Conservation (phyloP, 2,888 invertebrate species). For the Imbricaverruca yamaguchii region DNA sequence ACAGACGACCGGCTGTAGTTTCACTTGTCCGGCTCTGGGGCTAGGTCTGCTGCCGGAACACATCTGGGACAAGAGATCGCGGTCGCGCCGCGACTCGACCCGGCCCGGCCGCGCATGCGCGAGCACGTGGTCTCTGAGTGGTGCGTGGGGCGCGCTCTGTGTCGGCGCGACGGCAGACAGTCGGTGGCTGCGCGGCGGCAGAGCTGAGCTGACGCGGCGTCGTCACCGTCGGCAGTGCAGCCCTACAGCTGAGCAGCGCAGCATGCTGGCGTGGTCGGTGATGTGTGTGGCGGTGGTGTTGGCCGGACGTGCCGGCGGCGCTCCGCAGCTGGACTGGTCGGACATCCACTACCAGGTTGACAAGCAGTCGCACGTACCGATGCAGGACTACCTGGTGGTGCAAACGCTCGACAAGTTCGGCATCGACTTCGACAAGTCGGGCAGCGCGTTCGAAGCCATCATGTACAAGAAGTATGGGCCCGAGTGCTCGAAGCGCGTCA, state of each 20-base stretch:
- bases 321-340: not conserved
- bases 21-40: too few species aligned
- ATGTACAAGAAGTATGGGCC: conserved; percentile 18
- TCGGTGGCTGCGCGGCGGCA: not conserved
- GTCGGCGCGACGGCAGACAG: not conserved
- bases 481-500: conserved; percentile 12
- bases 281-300: too few species aligned
- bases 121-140: not conserved
- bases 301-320: not conserved
- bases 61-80: too few species aligned
- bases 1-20: too few species aligned
- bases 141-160: not conserved
- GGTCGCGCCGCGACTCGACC: too few species aligned
- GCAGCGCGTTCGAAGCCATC: not conserved
- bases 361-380: not conserved
- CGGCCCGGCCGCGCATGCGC: too few species aligned
- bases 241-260: not conserved
- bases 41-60: too few species aligned
- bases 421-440: not conserved
- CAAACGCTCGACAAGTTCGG: not conserved
- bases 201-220: not conserved
- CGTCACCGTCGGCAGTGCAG: not conserved
- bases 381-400: conserved; percentile 11
- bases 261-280: not conserved
- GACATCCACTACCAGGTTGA: not conserved